phyloP scores from a whole-genome alignment of 2,888 invertebrate species.

The Crematogaster levior region DNA sequence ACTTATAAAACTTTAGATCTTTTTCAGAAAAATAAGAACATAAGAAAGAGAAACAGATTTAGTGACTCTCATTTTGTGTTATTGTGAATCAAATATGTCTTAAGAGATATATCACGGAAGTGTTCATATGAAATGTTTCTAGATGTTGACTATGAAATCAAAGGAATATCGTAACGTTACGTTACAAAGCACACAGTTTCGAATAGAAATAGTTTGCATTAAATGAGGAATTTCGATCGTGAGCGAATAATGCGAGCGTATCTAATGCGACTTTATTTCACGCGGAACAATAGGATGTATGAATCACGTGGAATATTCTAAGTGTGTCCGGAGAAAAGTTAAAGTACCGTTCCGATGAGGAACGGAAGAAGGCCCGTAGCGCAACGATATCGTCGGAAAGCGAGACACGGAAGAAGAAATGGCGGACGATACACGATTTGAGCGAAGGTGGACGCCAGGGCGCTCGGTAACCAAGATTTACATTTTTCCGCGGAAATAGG shows the following conservation, averaged over 20 bases:
- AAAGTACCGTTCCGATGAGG: constrained; percentile 6
- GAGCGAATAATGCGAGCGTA: neutral
- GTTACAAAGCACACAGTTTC: constrained; percentile 24
- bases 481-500: constrained; percentile 81
- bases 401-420: constrained; percentile 66
- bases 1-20: neutral
- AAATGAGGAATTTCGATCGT: constrained; percentile 32
- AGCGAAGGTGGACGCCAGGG: constrained; percentile 57
- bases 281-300: constrained; percentile 43
- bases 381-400: constrained; percentile 66
- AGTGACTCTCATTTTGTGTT: neutral
- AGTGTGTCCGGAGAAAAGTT: constrained; percentile 42
- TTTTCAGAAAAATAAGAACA: neutral
- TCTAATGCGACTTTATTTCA: constrained; percentile 26
- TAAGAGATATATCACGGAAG: neutral
- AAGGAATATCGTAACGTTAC: neutral
- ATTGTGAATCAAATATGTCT: constrained; percentile 15
- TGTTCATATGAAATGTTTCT: neutral
- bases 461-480: constrained; percentile 78
- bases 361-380: constrained; percentile 34
- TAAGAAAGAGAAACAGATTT: constrained; percentile 6
- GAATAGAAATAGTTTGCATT: constrained; percentile 13
- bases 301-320: constrained; percentile 34
- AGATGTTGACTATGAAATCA: constrained; percentile 11
- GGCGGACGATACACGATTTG: constrained; percentile 59